Conservation (phyloP, 2,888 invertebrate genomes). For the Listrodromus nycthemerus region DNA sequence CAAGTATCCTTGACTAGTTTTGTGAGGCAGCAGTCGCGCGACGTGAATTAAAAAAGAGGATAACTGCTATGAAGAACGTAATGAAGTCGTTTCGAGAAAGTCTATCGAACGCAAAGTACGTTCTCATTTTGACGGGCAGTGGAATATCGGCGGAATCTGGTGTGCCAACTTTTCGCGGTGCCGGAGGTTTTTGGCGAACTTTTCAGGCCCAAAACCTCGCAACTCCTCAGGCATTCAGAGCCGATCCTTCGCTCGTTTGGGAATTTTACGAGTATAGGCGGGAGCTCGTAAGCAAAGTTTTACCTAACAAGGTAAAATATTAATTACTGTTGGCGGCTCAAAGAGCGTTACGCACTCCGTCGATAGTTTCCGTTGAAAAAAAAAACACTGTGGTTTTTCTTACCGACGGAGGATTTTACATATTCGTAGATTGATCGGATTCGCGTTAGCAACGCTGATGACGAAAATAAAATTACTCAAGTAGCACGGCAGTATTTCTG, state of each 20-base stretch:
- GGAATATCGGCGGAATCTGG: constrained; percentile 94
- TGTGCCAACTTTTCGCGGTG: constrained; percentile 94
- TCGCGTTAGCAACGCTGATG: too few species aligned
- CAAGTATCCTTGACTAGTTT: not conserved
- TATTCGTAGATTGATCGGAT: too few species aligned
- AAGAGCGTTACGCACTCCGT: not conserved
- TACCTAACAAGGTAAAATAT: constrained; percentile 88
- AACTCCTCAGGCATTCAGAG: constrained; percentile 89
- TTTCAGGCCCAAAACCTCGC: constrained; percentile 89
- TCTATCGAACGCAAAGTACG: constrained; percentile 87
- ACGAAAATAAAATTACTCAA: too few species aligned
- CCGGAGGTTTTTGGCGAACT: constrained; percentile 93
- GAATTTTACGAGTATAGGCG: constrained; percentile 95
- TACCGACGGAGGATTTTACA: not conserved
- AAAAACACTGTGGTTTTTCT: not conserved
- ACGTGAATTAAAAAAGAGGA: not conserved
- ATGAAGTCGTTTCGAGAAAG: constrained; percentile 86
- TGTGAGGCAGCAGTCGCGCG: not conserved
- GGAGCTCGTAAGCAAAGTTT: constrained; percentile 90
- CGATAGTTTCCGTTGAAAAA: not conserved
- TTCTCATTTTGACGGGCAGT: constrained; percentile 91
- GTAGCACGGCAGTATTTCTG: too few species aligned
- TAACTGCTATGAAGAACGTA: constrained; percentile 63
- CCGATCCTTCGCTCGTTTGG: constrained; percentile 93
- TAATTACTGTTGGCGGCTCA: not conserved